These are phyloP conservation scores for Upupa epops DNA, from an alignment of 2,113 vertebrate genomes.

Conservation along the genomic window DNA sequence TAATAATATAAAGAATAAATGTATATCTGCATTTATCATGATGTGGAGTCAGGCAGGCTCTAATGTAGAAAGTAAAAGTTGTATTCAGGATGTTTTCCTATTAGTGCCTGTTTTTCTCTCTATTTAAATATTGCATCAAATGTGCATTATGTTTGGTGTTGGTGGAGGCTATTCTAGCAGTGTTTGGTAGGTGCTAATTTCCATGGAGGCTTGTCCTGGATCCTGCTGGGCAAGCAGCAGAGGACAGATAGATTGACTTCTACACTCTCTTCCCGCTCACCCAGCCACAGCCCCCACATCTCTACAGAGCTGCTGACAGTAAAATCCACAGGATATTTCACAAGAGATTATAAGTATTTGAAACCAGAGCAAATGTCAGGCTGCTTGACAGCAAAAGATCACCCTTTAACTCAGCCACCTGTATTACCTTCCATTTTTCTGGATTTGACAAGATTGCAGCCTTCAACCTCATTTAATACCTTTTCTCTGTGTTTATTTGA, in stretches of 20 bases:
- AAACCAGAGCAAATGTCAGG: slow-evolving; percentile 31
- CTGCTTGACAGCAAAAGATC: slow-evolving; percentile 11
- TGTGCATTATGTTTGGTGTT: rapidly evolving
- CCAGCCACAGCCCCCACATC: rapidly evolving
- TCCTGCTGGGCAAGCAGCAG: rapidly evolving
- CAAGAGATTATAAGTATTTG: not conserved
- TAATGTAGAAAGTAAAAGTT: not conserved
- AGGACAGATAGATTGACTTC: not conserved
- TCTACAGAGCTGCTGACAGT: not conserved
- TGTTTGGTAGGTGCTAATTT: not conserved
- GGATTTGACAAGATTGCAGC: slow-evolving; percentile 24
- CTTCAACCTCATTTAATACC: slow-evolving; percentile 16
- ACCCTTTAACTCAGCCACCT: slow-evolving; percentile 8
- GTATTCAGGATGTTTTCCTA: not conserved
- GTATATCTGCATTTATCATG: not conserved
- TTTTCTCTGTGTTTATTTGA: not conserved
- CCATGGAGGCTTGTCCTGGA: rapidly evolving
- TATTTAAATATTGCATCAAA: not conserved
- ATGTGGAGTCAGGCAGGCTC: not conserved
- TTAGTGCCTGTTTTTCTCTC: not conserved
- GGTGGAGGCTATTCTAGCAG: not conserved
- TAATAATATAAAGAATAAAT: too few species aligned
- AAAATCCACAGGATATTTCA: slow-evolving; percentile 16
- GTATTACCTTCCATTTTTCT: slow-evolving; percentile 21
- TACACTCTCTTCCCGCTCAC: not conserved